Conservation (phyloP, 1,140 invertebrate genomes). For the Mylabris phalerata region DNA sequence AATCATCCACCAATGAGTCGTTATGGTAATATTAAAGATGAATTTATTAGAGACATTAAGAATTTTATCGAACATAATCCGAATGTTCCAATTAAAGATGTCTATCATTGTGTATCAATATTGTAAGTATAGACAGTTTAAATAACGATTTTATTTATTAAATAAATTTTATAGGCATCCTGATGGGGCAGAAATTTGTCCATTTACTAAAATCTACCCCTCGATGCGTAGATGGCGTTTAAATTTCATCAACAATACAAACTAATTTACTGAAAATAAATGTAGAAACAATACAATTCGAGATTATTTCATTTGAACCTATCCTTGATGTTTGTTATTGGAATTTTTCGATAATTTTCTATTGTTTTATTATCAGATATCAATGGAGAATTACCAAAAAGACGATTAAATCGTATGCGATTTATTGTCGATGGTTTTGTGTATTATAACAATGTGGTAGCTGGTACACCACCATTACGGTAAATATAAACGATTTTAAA, state of each 20-base stretch:
- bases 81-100: constrained; percentile 2
- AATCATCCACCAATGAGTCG: constrained; percentile 27
- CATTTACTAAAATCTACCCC: constrained; percentile 11
- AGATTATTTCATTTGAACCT: too few relatives aligned
- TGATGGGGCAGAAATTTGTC: constrained; percentile 10
- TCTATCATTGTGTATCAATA: constrained; percentile 10
- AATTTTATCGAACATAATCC: constrained; percentile 4
- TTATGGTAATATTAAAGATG: not conserved
- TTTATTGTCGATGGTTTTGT: constrained; percentile 30
- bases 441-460: constrained; percentile 32
- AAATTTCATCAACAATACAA: constrained; percentile 1
- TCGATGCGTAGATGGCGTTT: constrained; percentile 22
- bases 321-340: too few relatives aligned
- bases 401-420: constrained; percentile 18
- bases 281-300: not conserved
- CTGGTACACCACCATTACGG: constrained; percentile 30
- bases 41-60: constrained; percentile 16
- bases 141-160: not conserved
- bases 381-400: constrained; percentile 11
- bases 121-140: constrained; percentile 13
- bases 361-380: not conserved
- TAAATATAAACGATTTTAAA: constrained; percentile 18
- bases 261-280: not conserved
- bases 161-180: constrained; percentile 15
- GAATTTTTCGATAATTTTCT: too few relatives aligned